Percentiles rank a stretch among this genome's conserved stretches.
These are phyloP conservation scores for Byasa hedistus DNA, from an alignment of 2,888 invertebrate genomes.

Conservation along the genomic window DNA sequence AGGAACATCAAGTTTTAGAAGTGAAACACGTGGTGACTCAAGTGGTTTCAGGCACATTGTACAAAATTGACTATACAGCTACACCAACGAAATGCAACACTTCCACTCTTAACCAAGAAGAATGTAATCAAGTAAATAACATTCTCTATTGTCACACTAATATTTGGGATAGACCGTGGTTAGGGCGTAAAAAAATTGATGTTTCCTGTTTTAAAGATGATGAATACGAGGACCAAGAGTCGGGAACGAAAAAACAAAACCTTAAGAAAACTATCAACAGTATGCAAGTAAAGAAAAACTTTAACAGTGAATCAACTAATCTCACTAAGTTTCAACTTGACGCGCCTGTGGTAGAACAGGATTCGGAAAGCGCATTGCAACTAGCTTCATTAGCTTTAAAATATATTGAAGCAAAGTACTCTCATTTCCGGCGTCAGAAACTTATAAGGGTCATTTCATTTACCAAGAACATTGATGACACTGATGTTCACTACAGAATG, in stretches of 20 bases:
- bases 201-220: slow-evolving; percentile 51
- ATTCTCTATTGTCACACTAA: slow-evolving; percentile 63
- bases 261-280: not conserved
- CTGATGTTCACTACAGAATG: slow-evolving; percentile 67
- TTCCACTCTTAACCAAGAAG: slow-evolving; percentile 32
- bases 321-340: slow-evolving; percentile 44
- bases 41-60: slow-evolving; percentile 48
- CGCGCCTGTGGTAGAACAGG: slow-evolving; percentile 50
- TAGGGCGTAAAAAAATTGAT: slow-evolving; percentile 54
- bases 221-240: slow-evolving; percentile 22
- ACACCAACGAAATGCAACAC: slow-evolving; percentile 38
- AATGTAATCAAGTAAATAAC: slow-evolving; percentile 37
- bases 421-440: slow-evolving; percentile 60
- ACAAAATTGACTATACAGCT: slow-evolving; percentile 50
- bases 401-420: slow-evolving; percentile 71
- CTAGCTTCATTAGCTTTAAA: slow-evolving; percentile 62
- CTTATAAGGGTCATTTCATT: slow-evolving; percentile 65
- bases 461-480: slow-evolving; percentile 65
- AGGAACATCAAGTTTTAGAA: slow-evolving; percentile 43
- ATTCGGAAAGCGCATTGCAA: slow-evolving; percentile 52
- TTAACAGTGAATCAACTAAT: slow-evolving; percentile 45
- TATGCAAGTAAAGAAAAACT: not conserved
- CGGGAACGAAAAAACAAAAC: not conserved
- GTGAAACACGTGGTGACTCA: slow-evolving; percentile 46
- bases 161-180: slow-evolving; percentile 79